Conservation (phyloP, 2,888 invertebrate species). For the Sepioteuthis lessoniana region DNA sequence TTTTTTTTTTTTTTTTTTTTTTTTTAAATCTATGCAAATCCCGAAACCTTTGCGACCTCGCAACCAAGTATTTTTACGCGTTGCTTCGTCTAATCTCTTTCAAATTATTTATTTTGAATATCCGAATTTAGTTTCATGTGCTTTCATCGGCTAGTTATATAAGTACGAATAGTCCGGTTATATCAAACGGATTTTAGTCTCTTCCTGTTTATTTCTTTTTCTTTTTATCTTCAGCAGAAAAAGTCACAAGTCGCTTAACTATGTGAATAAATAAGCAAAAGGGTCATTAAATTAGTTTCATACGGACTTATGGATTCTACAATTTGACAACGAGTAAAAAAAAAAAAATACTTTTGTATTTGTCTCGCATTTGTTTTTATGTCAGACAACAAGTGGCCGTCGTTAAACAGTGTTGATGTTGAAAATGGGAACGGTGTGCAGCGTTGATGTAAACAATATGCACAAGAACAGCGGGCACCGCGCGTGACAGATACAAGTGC, state of each 20-base stretch:
- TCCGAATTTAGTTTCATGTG: neutral
- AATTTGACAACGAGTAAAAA: too few relatives aligned
- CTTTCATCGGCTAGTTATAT: neutral
- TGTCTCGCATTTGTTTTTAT: neutral
- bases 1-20: neutral
- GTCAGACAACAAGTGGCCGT: neutral
- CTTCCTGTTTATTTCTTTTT: neutral
- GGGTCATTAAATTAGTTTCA: too few relatives aligned
- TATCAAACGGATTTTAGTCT: neutral
- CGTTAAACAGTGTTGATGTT: too few relatives aligned
- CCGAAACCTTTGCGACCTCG: too few relatives aligned
- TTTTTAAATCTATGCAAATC: neutral
- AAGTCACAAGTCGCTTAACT: too few relatives aligned
- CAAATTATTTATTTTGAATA: neutral
- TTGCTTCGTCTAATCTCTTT: too few relatives aligned
- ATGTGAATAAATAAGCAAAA: too few relatives aligned
- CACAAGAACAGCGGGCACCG: neutral
- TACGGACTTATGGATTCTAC: too few relatives aligned
- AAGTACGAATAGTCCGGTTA: neutral
- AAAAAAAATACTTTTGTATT: too few relatives aligned
- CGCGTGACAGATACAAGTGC: neutral
- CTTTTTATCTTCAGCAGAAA: neutral
- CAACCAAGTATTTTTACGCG: too few relatives aligned
- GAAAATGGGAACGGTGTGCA: neutral
- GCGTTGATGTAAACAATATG: conserved; percentile 13